A percentile compares a stretch with the other conserved stretches of the same genome.
Evolutionary conservation across 2,113 vertebrate genomes (phyloP).

Genomic region (Perca schrenkii): DNA sequence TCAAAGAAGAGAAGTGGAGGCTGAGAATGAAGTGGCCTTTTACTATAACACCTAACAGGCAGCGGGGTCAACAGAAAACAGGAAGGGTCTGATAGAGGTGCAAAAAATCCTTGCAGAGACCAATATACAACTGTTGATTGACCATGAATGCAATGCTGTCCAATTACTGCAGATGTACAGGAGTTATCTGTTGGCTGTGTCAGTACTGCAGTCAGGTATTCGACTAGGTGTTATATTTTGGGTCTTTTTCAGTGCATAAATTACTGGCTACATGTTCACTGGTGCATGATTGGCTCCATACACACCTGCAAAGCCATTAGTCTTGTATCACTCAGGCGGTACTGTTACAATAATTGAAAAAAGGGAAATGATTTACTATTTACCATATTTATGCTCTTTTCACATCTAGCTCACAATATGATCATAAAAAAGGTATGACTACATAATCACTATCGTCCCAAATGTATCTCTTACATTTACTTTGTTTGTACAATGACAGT

Average conservation of each 20-base stretch:
- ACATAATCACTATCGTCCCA: background rate
- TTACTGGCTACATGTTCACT: background rate
- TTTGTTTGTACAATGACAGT: background rate
- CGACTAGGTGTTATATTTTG: background rate
- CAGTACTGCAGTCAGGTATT: background rate
- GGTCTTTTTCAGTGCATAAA: background rate
- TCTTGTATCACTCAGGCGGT: background rate
- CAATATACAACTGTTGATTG: background rate
- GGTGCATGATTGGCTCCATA: background rate
- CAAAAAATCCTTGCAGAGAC: background rate
- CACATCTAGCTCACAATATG: background rate
- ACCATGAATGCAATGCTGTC: background rate
- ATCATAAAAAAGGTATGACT: background rate
- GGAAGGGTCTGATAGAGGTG: background rate
- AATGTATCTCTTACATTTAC: background rate
- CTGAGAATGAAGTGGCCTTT: slow-evolving; percentile 16
- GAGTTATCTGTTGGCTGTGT: background rate
- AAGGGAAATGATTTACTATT: background rate
- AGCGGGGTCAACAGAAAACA: background rate
- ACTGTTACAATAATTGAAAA: background rate
- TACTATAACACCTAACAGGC: background rate
- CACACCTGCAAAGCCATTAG: background rate
- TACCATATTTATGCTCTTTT: background rate
- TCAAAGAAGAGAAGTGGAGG: slow-evolving; percentile 5
- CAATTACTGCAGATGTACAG: background rate